phyloP scores from a whole-genome alignment of 2,113 vertebrate species.

The Saccopteryx bilineata region DNA sequence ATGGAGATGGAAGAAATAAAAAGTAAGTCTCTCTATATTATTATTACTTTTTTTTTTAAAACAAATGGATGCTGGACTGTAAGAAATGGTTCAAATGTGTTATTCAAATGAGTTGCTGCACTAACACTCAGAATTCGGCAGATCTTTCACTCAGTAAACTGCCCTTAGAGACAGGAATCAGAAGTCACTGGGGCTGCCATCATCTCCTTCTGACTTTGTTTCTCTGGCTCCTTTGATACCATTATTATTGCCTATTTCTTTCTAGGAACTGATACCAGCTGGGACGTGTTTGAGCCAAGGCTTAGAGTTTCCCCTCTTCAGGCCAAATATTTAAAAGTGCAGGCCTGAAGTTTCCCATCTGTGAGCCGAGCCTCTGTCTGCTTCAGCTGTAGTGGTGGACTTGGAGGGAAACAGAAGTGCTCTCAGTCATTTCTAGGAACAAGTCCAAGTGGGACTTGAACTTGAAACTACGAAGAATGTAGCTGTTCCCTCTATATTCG shows the following conservation, averaged over 20 bases:
- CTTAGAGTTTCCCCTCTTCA: not conserved
- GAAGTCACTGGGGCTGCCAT: not conserved
- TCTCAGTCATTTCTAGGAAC: not conserved
- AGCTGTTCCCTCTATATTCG: not conserved
- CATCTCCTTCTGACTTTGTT: not conserved
- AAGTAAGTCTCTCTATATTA: not conserved
- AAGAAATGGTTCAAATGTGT: not conserved
- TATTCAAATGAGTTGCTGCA: not conserved
- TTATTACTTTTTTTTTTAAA: not conserved
- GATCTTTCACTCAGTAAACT: not conserved
- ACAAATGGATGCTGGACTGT: not conserved
- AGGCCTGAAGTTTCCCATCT: not conserved
- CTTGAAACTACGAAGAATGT: not conserved
- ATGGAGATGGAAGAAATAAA: not conserved
- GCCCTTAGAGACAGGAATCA: not conserved
- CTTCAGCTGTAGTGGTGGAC: not conserved
- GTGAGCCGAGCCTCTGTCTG: not conserved
- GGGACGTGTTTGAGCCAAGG: not conserved
- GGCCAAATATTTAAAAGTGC: not conserved
- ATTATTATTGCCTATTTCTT: not conserved
- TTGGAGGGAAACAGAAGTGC: too few relatives aligned
- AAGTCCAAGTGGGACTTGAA: not conserved
- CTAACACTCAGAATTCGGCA: not conserved
- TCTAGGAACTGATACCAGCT: not conserved
- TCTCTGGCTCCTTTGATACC: not conserved